Evolutionary conservation across 2,797 vertebrate genomes (phyloP), one percentile per base, ranked within the genome.

Genomic region (Danio tinwini): DNA sequence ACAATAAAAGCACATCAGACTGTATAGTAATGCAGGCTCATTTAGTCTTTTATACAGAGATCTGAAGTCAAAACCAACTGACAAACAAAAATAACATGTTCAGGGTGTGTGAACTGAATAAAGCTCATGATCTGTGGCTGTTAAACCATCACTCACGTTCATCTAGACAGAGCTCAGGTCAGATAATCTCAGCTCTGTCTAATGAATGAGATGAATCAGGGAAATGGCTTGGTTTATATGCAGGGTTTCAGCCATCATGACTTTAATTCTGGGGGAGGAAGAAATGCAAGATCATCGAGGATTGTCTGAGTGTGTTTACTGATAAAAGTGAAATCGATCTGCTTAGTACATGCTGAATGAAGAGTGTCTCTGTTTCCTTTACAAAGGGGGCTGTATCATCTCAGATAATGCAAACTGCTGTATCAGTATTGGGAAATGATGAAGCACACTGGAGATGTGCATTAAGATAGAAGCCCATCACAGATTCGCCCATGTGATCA

Each of bases 191-290:
- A 29, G n/a, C n/a, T n/a, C n/a, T 39, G 72, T 59, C 74, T 85
- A 87, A 87, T 88, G 88, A 88, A 84, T 70, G 75, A 89, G 85
- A 91, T 87, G 86, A 88, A 91, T 91, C 89, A 87, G 83, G 83
- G 85, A 85, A 90, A 29, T 88, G 80, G 88, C 29, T 29, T 29
- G 85, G 85, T 85, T 81, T 52, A 56, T n/a, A 82, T 81, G 52
- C 49, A n/a, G 56, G 82, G 83, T 52, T 56, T 76, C 81, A 72
- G 70, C 76, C 59, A 17, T 61, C 49, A 10, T 16, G 6, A 61
- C 80, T 85, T 81, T 63, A 70, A 81, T 67, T 53, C 69, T 7
- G 2, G 17, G 12, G 9, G 29, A 70, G 45, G 50, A 81, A 78
- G 64, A 72, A 52, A 62, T 75, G 63, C 47, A 42, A 74, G 81